A percentile compares a stretch with the other conserved stretches of the same genome.
Conservation (phyloP, 2,113 vertebrate genomes). For the Echinops telfairi region DNA sequence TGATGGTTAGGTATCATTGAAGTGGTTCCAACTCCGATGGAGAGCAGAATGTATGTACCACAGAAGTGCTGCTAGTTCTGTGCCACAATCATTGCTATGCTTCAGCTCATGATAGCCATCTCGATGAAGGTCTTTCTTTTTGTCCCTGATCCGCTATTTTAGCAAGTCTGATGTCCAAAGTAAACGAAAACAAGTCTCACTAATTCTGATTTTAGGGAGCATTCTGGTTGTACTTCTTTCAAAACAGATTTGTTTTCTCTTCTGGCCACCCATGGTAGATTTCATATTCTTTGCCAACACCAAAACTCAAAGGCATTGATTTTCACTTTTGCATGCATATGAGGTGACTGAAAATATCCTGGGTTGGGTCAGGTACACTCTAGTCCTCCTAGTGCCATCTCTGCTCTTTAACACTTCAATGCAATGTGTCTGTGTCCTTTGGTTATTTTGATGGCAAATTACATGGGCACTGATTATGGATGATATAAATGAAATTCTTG, state of each 20-base stretch:
- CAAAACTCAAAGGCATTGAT: too few species aligned
- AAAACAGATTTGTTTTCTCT: neutral
- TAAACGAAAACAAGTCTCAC: neutral
- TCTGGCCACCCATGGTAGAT: neutral
- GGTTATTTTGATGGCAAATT: neutral
- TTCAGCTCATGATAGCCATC: neutral
- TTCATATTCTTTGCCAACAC: too few species aligned
- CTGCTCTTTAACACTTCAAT: neutral
- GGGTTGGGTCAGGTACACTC: neutral
- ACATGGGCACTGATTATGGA: too few species aligned
- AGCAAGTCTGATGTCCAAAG: neutral
- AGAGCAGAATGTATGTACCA: neutral
- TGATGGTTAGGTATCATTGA: neutral
- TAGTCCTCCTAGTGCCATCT: neutral
- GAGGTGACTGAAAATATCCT: neutral
- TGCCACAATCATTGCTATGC: neutral
- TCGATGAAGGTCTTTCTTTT: neutral
- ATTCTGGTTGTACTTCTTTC: neutral
- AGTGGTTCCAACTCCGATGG: neutral
- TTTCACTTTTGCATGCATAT: neutral
- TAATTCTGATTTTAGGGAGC: neutral
- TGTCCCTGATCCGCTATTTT: neutral
- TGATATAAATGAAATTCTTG: too few species aligned
- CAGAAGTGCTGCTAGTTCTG: neutral
- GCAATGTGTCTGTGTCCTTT: neutral